Evolutionary conservation across 2,888 invertebrate genomes (phyloP), one percentile per base, ranked within the genome.

Genomic region (Drosophila subquinaria): DNA sequence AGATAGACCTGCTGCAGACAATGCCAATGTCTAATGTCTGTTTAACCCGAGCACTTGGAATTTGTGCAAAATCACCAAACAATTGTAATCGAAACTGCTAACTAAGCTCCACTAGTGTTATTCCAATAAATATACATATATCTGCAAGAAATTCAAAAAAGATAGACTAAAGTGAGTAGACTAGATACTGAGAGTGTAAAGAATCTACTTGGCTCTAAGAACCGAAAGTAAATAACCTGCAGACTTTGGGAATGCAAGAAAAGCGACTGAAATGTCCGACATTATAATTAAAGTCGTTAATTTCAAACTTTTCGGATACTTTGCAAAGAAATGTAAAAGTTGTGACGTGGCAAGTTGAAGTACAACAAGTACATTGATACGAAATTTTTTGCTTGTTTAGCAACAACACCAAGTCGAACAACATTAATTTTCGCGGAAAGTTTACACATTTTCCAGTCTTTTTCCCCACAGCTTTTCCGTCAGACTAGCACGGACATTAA

Each of bases 1-100:
- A 36, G 11, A 38, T 40, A 63, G 43, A 20, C 15, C 43, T 43
- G 11, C 35, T 50, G 27, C 30, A n/a, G 17, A 47, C 48, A 59
- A 62, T 64, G 55, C 55, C 66, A 66, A 73, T 82, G 55, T 53
- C 50, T 52, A 66, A 73, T 82, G 55, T 53, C 50, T 52, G 53
- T 61, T 40, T 55, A 42, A 45, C 48, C 6, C 17, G 11, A 43
- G n/a, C 43, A 42, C 15, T 40, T n/a, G 13, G 35, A 47, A 50
- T 64, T 23, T 48, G 33, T 55, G 62, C 61, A 38, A 48, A 48
- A 61, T 63, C 17, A 42, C 17, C 42, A 47, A 55, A 66, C 61
- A 47, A 68, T 56, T 68, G 47, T 13, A 40, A 20, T 10, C n/a
- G 38, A 59, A 27, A 48, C 47, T 38, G 35, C 17, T 45, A 35